Base-by-base conservation (phyloP, 2,113 vertebrate genomes). In the Alligator sinensis region DNA sequence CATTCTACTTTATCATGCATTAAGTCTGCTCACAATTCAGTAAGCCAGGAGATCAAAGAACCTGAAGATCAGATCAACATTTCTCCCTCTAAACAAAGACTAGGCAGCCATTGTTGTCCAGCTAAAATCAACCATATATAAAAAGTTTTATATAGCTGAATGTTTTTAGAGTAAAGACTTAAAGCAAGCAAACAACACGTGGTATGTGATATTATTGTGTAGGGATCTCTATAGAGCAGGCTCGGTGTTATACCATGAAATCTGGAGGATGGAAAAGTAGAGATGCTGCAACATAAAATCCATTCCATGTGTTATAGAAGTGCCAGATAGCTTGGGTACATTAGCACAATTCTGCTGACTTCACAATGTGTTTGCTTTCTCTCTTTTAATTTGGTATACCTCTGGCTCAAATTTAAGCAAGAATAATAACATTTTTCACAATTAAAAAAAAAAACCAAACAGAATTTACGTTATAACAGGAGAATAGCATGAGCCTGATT, bases 1-100 rank as follows among this genome's bases (percentile, higher is more conserved):
- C 93, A 96, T 95, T 80, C 84, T 78, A 54, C 90, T 96, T 95
- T 94, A 94, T 97, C 86, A 84, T 91, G 86, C 93, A 96, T 97
- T 97, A 97, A 97, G 96, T 95, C 97, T 97, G 90, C 54, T 94
- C 89, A 79, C 89, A 89, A 75, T 61, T 90, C 91, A 77, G 90
- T 94, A 96, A 95, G 94, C 66, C 61, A 84, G 47, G 58, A 89
- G 88, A 94, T 86, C 91, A 96, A 89, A 94, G 88, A 77, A 94
- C 34, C 13, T 77, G 63, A 89, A 94, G 54, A 74, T 86, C 1
- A 63, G 82, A 90, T 78, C 38, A 94, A 96, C 93, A 89, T 0
- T 2, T 30, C 62, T 76, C 2, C 3, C 87, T 92, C 79, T 82
- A 91, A 89, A 85, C 6, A 77, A 61, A 59, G 80, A 77, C 1